These are phyloP conservation scores for Thalassarche chlororhynchos DNA, from an alignment of 2,113 vertebrate genomes.

Conservation along the genomic window DNA sequence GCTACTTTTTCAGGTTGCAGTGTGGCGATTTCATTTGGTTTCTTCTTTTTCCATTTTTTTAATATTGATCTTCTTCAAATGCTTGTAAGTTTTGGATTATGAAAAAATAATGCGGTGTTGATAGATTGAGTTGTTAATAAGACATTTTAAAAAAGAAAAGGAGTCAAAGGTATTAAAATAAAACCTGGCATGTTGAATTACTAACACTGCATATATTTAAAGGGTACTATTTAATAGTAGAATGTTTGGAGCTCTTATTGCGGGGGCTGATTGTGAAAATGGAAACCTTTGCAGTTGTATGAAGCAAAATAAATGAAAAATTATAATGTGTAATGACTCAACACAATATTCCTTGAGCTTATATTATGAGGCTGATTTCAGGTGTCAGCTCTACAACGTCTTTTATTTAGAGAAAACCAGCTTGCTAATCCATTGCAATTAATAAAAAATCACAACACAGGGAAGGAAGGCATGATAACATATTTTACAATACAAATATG, in stretches of 20 bases:
- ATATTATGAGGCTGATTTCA: background rate
- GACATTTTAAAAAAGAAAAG: background rate
- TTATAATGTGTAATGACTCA: background rate
- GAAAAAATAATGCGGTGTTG: constrained; percentile 4
- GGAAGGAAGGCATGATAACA: background rate
- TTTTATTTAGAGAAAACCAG: constrained; percentile 9
- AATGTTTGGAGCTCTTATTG: constrained; percentile 36
- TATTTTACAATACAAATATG: background rate
- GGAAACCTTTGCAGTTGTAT: background rate
- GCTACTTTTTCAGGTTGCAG: constrained; percentile 74
- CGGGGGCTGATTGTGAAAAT: background rate
- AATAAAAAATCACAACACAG: background rate
- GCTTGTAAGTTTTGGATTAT: constrained; percentile 29
- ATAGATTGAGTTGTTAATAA: constrained; percentile 58
- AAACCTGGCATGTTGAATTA: constrained; percentile 34
- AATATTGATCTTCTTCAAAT: constrained; percentile 63
- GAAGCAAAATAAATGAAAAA: constrained; percentile 18
- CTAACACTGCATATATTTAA: constrained; percentile 57
- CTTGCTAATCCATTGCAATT: background rate
- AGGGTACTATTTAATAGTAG: constrained; percentile 19
- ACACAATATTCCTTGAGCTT: background rate
- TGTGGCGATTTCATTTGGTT: constrained; percentile 75
- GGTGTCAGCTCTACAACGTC: background rate
- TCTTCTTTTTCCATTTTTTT: constrained; percentile 45
- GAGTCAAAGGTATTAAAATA: constrained; percentile 9